Conservation (phyloP, 1,140 invertebrate genomes). For the Gonioctena quinquepunctata region DNA sequence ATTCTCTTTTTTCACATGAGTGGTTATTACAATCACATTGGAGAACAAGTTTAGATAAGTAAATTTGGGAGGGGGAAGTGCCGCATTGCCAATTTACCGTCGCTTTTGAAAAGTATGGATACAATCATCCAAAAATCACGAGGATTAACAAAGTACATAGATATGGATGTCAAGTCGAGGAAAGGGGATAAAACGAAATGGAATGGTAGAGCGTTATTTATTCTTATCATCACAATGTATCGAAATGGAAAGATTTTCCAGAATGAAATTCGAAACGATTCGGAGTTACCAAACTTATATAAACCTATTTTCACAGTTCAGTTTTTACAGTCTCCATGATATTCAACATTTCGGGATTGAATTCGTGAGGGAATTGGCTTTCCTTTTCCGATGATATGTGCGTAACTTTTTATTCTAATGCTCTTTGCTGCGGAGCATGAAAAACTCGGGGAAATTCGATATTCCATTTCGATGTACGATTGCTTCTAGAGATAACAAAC, state of each 20-base stretch:
- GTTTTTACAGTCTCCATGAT: conserved; percentile 31
- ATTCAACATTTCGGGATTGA: conserved; percentile 13
- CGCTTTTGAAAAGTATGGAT: too few relatives aligned
- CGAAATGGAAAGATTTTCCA: conserved; percentile 41
- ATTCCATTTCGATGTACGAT: too few relatives aligned
- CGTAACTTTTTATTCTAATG: too few relatives aligned
- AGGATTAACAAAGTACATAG: conserved; percentile 46
- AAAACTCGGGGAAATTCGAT: too few relatives aligned
- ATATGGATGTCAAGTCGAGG: conserved; percentile 40
- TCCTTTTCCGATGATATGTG: neutral
- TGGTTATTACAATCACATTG: too few relatives aligned
- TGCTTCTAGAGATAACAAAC: too few relatives aligned
- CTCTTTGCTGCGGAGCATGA: too few relatives aligned
- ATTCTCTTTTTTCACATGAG: too few relatives aligned
- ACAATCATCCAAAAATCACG: conserved; percentile 42
- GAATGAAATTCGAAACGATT: conserved; percentile 43
- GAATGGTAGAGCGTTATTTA: conserved; percentile 44
- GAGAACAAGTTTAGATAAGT: too few relatives aligned
- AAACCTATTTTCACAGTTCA: conserved; percentile 36
- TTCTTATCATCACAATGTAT: conserved; percentile 47
- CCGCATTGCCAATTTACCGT: too few relatives aligned
- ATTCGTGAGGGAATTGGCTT: conserved; percentile 3
- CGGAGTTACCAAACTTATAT: conserved; percentile 30
- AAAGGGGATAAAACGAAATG: conserved; percentile 41
- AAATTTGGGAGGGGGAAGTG: too few relatives aligned